Base-by-base conservation (phyloP, 2,888 invertebrate species). In the Parascotia fuliginaria region DNA sequence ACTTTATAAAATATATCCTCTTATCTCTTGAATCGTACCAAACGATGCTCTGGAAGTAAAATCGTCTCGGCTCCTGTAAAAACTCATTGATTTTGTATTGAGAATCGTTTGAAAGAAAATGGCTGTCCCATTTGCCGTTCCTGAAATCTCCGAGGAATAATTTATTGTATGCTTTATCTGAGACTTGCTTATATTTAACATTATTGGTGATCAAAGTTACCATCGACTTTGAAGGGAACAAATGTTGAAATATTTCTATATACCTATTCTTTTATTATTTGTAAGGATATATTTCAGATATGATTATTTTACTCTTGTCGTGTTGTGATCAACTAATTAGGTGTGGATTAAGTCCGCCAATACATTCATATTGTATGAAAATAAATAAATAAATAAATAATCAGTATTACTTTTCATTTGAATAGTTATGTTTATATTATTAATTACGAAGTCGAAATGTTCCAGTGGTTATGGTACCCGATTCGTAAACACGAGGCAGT, bases 71-170 rank as follows among this genome's bases (percentile, higher is more conserved):
- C 69, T 70, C 71, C 71, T 59, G 68, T 71, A 77, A 80, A 76
- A 82, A 81, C 70, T 78, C 84, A 85, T 85, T 83, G 87, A 87
- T 86, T 85, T 78, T 75, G 75, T 79, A 85, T 87, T 74, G 77
- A 74, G 69, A 77, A 78, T 80, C 79, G 77, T 81, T 85, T 73
- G 69, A 68, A 71, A 66, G 67, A 70, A 76, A 75, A 79, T 76
- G 69, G 61, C 55, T 13, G 55, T 42, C 38, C 60, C 63, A 65
- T 64, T 73, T 66, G 72, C 58, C 63, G 48, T 52, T 66, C 56
- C 55, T 37, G 45, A 57, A 62, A 57, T 57, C 65, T 62, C 37
- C 51, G 41, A 14, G 32, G 67, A 67, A 74, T 74, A 70, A 77
- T 77, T 75, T 74, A 73, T 69, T 62, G 59, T 52, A 42, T 53